Conservation (phyloP, 1,140 invertebrate species). For the Pseudomyrmex pallidus region DNA sequence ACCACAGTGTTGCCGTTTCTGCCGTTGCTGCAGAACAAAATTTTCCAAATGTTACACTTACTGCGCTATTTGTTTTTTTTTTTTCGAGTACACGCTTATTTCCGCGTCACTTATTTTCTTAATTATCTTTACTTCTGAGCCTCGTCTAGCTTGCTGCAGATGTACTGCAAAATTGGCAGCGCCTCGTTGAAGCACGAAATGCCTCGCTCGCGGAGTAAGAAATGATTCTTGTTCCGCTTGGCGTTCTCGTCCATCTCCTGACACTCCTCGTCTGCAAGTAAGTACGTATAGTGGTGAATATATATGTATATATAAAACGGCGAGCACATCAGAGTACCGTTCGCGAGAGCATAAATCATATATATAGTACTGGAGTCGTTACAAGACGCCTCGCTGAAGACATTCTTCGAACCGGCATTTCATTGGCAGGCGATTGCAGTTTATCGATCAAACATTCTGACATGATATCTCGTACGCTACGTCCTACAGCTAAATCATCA, state of each 20-base stretch:
- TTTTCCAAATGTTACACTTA: constrained; percentile 76
- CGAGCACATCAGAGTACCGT: not conserved
- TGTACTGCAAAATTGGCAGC: constrained; percentile 94
- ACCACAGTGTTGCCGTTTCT: constrained; percentile 88
- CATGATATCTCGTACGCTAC: not conserved
- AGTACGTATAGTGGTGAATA: constrained; percentile 10
- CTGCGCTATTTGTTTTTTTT: too few species aligned
- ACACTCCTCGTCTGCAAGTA: constrained; percentile 89
- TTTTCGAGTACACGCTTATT: too few species aligned
- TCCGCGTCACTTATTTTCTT: not conserved
- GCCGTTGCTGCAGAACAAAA: constrained; percentile 82
- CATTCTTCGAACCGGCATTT: constrained; percentile 24
- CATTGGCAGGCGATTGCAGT: constrained; percentile 41
- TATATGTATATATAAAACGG: too few species aligned
- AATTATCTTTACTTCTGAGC: constrained; percentile 88
- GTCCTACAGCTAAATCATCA: not conserved
- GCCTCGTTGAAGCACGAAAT: constrained; percentile 96
- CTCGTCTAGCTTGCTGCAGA: constrained; percentile 93
- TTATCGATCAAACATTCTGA: constrained; percentile 66
- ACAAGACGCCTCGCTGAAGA: not conserved
- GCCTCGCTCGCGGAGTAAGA: constrained; percentile 87
- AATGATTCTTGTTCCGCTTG: constrained; percentile 85
- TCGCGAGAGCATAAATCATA: not conserved
- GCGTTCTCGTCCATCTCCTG: constrained; percentile 90
- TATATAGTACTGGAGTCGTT: not conserved